Conservation (phyloP, 53 echinoderm and acorn worm species). For the Temnopleurus reevesii region DNA sequence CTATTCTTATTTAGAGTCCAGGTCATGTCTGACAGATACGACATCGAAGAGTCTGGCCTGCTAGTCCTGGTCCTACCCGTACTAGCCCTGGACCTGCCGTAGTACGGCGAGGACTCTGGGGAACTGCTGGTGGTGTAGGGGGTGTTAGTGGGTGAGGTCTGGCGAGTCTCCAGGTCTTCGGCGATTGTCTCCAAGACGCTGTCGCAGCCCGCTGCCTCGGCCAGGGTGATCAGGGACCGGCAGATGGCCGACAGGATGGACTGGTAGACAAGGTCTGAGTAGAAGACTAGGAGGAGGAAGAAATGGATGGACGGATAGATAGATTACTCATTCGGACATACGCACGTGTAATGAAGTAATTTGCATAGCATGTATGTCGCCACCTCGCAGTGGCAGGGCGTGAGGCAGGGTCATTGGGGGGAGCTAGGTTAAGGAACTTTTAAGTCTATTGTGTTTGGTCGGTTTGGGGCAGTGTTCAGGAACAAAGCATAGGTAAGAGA, state of each 20-base stretch:
- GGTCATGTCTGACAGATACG: constrained; percentile 88
- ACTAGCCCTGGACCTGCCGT: constrained; percentile 59
- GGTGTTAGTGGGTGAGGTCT: constrained; percentile 32
- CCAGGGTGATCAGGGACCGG: constrained; percentile 89
- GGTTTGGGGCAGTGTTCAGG: too few species aligned
- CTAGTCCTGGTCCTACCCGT: constrained; percentile 59
- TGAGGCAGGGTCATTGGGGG: too few species aligned
- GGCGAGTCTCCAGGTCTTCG: constrained; percentile 60
- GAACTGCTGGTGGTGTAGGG: not conserved
- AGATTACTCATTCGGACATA: too few species aligned
- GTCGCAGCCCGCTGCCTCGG: constrained; percentile 93
- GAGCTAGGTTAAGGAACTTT: too few species aligned
- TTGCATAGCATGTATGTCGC: too few species aligned
- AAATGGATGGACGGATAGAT: too few species aligned
- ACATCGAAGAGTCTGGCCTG: constrained; percentile 82
- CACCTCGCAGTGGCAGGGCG: too few species aligned
- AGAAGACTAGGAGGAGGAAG: constrained; percentile 65
- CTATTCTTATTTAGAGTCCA: constrained; percentile 85
- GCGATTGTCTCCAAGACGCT: constrained; percentile 85
- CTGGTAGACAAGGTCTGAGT: constrained; percentile 90
- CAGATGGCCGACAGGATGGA: constrained; percentile 87
- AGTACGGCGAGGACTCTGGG: constrained; percentile 5
- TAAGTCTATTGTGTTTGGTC: too few species aligned
- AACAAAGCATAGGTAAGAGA: too few species aligned
- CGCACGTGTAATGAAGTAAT: too few species aligned